A percentile compares a stretch with the other conserved stretches of the same genome.
These are phyloP conservation scores for Buphagus erythrorhynchus DNA, from an alignment of 2,797 vertebrate genomes.

Conservation along the genomic window DNA sequence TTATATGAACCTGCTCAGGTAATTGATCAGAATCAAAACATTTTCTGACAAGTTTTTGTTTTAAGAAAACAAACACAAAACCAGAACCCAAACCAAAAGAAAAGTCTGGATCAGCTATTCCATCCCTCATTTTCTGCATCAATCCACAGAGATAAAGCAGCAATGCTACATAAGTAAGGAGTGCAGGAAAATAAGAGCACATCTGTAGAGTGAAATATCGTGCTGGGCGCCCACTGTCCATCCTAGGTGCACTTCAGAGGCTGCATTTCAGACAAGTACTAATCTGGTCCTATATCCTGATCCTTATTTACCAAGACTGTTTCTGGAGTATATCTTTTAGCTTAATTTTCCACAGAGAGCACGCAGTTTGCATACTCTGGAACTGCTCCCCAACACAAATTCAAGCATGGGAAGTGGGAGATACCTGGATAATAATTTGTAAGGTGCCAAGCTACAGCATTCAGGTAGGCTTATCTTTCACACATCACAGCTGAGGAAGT, in stretches of 20 bases:
- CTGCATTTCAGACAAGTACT: background rate
- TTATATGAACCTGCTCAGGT: background rate
- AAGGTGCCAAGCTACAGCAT: background rate
- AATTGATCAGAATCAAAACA: background rate
- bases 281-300: background rate
- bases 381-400: rapidly evolving
- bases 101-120: background rate
- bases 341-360: background rate
- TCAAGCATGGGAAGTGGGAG: background rate
- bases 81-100: background rate
- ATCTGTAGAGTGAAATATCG: background rate
- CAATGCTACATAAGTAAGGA: background rate
- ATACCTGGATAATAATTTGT: background rate
- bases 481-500: rapidly evolving
- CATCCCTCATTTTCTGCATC: background rate
- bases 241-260: background rate
- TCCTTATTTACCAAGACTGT: background rate
- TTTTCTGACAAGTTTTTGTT: background rate
- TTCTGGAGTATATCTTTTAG: background rate
- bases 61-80: background rate
- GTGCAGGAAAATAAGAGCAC: background rate
- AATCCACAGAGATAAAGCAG: background rate
- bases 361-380: rapidly evolving
- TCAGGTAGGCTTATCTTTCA: background rate
- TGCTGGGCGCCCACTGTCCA: background rate